Conservation (phyloP, 2,113 vertebrate genomes). For the Alouatta palliata region DNA sequence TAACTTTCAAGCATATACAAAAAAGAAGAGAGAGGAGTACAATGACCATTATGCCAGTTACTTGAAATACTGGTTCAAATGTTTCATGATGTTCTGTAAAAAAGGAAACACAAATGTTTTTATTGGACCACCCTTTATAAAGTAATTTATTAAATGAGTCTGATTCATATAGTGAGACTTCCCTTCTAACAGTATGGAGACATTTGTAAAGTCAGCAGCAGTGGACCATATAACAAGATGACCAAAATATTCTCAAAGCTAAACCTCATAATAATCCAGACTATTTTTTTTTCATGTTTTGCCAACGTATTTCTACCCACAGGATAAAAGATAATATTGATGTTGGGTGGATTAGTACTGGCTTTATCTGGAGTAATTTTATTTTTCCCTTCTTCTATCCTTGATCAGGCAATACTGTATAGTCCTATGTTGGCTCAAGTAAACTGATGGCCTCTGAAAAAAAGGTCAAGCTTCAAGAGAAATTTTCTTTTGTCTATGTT, state of each 20-base stretch:
- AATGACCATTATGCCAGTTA: constrained; percentile 6
- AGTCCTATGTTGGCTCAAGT: background rate
- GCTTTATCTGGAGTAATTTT: constrained; percentile 7
- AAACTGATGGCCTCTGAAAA: constrained; percentile 16
- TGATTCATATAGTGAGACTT: background rate
- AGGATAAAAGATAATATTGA: constrained; percentile 22
- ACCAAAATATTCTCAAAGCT: background rate
- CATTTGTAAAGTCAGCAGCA: background rate
- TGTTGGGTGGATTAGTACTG: constrained; percentile 19
- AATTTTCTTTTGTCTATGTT: background rate
- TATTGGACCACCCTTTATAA: background rate
- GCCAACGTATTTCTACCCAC: background rate
- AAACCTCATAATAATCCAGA: constrained; percentile 4
- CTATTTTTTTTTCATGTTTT: constrained; percentile 10
- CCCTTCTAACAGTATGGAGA: background rate
- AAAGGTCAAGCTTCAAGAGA: background rate
- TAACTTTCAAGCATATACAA: background rate
- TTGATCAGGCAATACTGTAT: background rate
- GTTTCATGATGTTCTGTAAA: background rate
- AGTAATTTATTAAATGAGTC: background rate
- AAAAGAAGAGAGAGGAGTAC: background rate
- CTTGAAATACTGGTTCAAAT: constrained; percentile 46
- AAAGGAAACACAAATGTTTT: background rate
- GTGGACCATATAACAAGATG: background rate
- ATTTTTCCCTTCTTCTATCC: background rate